Evolutionary conservation across 1,140 invertebrate genomes (phyloP).

Genomic region (Wiebesia pumilae): DNA sequence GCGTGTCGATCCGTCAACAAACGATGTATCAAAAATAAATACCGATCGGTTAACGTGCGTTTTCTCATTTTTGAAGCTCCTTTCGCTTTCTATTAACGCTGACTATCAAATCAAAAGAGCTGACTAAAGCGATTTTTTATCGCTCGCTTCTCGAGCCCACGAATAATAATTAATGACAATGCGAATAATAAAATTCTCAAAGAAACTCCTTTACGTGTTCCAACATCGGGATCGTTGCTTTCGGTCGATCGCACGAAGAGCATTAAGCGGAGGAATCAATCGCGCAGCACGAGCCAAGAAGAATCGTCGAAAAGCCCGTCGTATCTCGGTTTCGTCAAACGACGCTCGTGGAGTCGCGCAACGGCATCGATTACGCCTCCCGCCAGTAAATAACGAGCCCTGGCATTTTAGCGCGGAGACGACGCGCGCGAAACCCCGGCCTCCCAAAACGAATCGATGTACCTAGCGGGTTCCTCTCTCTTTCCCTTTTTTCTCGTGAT

Average conservation of each 20-base stretch:
- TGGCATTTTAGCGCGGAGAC: neutral
- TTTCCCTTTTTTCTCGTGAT: neutral
- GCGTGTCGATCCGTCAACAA: neutral
- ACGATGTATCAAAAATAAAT: neutral
- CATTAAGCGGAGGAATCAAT: neutral
- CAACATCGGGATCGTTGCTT: neutral
- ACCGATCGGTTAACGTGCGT: neutral
- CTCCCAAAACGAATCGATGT: too few relatives aligned
- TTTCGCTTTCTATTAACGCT: neutral
- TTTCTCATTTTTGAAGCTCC: too few relatives aligned
- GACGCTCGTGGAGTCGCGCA: neutral
- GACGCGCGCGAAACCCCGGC: neutral
- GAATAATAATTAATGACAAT: neutral
- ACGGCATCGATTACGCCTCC: neutral
- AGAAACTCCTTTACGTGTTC: neutral
- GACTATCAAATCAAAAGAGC: neutral
- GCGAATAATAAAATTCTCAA: neutral
- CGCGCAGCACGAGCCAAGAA: neutral
- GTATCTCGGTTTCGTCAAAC: neutral
- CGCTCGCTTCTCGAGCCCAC: neutral
- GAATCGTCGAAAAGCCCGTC: neutral
- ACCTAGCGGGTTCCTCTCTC: neutral
- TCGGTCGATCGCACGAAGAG: neutral
- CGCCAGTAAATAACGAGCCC: conserved; percentile 49
- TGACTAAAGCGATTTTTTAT: neutral